These are phyloP conservation scores for Actinia equina DNA, from an alignment of 64 coral and sea anemone species.

Conservation along the genomic window DNA sequence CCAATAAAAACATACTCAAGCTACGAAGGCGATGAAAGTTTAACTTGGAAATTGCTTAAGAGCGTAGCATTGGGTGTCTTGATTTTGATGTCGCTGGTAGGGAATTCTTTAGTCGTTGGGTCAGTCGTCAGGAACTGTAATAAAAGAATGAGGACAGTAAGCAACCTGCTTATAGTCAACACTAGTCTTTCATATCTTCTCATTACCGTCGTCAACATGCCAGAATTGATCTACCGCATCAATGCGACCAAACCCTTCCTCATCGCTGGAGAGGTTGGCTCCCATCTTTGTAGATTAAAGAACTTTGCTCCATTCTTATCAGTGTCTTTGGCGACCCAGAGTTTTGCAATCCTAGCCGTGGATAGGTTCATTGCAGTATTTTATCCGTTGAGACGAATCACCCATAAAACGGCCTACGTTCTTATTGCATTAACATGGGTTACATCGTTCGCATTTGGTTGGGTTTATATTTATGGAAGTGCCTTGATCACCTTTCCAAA, in stretches of 20 bases:
- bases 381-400: constrained; percentile 8
- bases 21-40: not conserved
- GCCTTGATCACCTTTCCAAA: not conserved
- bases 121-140: constrained; percentile 33
- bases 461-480: constrained; percentile 21
- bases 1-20: not conserved
- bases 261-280: not conserved
- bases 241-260: not conserved
- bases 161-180: constrained; percentile 62
- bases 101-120: constrained; percentile 39
- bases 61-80: constrained; percentile 20
- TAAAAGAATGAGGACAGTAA: constrained; percentile 36
- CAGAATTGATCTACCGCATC: not conserved
- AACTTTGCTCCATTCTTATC: constrained; percentile 21
- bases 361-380: constrained; percentile 38
- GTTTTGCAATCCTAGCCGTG: constrained; percentile 10
- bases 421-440: constrained; percentile 27
- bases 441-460: not conserved
- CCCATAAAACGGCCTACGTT: not conserved
- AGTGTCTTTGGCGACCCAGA: constrained; percentile 9
- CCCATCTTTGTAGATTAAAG: not conserved
- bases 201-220: constrained; percentile 45
- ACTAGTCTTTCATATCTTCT: constrained; percentile 46
- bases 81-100: constrained; percentile 21
- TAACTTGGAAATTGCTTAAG: not conserved